phyloP scores from a whole-genome alignment of 2,888 invertebrate genomes.

The Morpho helenor region DNA sequence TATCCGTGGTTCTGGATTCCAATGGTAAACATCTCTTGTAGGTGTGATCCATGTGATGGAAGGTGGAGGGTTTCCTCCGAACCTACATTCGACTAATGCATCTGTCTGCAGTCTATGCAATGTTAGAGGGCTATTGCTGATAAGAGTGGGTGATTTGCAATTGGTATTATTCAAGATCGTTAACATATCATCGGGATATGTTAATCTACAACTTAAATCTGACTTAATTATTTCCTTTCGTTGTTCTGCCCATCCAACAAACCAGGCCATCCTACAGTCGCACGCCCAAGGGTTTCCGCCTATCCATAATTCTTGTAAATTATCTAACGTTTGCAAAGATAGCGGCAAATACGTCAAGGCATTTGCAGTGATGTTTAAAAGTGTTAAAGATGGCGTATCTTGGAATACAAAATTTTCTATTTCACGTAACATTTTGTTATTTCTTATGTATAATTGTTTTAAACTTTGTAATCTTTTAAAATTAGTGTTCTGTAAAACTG shows the following conservation, averaged over 20 bases:
- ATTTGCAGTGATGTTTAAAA: constrained; percentile 85
- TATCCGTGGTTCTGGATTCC: constrained; percentile 85
- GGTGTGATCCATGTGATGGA: constrained; percentile 93
- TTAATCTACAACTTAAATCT: constrained; percentile 82
- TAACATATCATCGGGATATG: constrained; percentile 85
- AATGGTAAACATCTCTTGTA: constrained; percentile 83
- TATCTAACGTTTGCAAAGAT: constrained; percentile 81
- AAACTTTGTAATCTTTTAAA: constrained; percentile 81
- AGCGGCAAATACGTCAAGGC: constrained; percentile 84
- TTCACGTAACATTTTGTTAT: constrained; percentile 80
- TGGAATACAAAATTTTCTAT: constrained; percentile 82
- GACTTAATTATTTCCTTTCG: constrained; percentile 73
- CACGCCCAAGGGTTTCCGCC: constrained; percentile 90
- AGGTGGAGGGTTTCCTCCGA: constrained; percentile 87
- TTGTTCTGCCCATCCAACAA: constrained; percentile 75
- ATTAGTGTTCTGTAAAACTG: constrained; percentile 82
- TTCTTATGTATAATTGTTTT: constrained; percentile 78
- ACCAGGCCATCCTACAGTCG: constrained; percentile 92
- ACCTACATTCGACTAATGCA: constrained; percentile 87
- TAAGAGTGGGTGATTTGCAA: constrained; percentile 82
- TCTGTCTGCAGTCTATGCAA: constrained; percentile 82
- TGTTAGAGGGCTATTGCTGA: constrained; percentile 80
- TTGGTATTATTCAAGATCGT: constrained; percentile 84
- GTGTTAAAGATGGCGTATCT: constrained; percentile 80
- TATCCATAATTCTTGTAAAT: constrained; percentile 82